Conservation (phyloP, 2,797 vertebrate genomes). For the Stomatorhinus walkeri region DNA sequence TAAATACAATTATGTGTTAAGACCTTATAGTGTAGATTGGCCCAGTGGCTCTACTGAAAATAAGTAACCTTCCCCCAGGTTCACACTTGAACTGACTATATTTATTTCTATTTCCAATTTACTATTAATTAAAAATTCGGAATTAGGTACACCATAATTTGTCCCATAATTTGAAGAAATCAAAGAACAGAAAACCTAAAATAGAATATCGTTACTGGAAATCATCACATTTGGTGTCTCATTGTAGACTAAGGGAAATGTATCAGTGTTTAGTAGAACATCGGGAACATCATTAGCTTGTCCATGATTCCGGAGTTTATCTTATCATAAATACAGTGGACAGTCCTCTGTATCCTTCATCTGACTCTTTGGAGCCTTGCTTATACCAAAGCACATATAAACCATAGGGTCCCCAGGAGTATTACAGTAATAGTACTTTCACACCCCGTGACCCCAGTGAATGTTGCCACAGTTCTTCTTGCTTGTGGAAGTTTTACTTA, state of each 20-base stretch:
- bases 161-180: neutral
- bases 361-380: neutral
- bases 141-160: neutral
- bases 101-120: slow-evolving; percentile 65
- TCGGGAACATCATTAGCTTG: neutral
- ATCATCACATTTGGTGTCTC: neutral
- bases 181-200: neutral
- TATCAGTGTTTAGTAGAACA: neutral
- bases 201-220: neutral
- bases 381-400: neutral
- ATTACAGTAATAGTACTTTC: neutral
- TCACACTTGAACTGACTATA: slow-evolving; percentile 40
- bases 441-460: neutral
- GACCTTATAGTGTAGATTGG: neutral
- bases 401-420: neutral
- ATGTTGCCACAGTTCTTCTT: neutral
- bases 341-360: too few species aligned
- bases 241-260: neutral
- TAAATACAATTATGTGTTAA: neutral
- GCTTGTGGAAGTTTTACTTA: neutral
- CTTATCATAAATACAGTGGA: neutral
- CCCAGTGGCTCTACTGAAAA: neutral
- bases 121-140: neutral
- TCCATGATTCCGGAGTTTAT: neutral
- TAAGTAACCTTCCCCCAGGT: neutral